Evolutionary conservation across 2,797 vertebrate species (phyloP).

Genomic region (Synaphobranchus kaupii): DNA sequence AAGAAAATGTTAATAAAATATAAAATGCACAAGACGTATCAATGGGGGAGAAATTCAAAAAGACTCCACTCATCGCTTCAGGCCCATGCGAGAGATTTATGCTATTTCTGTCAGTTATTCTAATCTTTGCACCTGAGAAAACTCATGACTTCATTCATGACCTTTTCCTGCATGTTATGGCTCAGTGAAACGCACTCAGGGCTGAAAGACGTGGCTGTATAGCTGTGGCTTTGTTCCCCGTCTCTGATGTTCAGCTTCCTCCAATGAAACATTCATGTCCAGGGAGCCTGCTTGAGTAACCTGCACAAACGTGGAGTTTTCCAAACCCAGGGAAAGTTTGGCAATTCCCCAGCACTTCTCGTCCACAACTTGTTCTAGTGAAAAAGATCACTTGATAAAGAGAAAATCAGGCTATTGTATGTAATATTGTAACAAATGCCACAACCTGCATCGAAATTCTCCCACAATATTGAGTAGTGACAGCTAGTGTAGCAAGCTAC

Average conservation of each 20-base stretch:
- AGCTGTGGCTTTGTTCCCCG: conserved; percentile 28
- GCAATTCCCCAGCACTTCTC: not conserved
- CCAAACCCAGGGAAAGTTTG: not conserved
- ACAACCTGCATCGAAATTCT: not conserved
- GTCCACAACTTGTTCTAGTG: conserved; percentile 33
- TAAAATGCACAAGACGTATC: not conserved
- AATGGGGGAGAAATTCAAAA: not conserved
- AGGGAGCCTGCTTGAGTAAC: conserved; percentile 35
- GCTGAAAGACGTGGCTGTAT: conserved; percentile 6
- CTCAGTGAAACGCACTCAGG: not conserved
- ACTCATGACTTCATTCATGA: conserved; percentile 26
- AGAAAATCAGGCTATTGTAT: not conserved
- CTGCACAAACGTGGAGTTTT: not conserved
- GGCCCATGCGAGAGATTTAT: not conserved
- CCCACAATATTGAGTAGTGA: not conserved
- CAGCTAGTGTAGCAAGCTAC: not conserved
- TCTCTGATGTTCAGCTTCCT: conserved; percentile 37
- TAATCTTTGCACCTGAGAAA: conserved; percentile 37
- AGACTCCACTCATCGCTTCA: not conserved
- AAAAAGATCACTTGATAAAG: conserved; percentile 43
- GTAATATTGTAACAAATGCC: too few relatives aligned
- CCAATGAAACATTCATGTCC: conserved; percentile 57
- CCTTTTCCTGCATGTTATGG: conserved; percentile 2
- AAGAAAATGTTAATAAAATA: not conserved
- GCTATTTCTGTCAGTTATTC: not conserved